Percentiles rank a stretch among this genome's conserved stretches.
These are phyloP conservation scores for Oreohelix idahoensis DNA, from an alignment of 1,140 invertebrate genomes.

Conservation along the genomic window DNA sequence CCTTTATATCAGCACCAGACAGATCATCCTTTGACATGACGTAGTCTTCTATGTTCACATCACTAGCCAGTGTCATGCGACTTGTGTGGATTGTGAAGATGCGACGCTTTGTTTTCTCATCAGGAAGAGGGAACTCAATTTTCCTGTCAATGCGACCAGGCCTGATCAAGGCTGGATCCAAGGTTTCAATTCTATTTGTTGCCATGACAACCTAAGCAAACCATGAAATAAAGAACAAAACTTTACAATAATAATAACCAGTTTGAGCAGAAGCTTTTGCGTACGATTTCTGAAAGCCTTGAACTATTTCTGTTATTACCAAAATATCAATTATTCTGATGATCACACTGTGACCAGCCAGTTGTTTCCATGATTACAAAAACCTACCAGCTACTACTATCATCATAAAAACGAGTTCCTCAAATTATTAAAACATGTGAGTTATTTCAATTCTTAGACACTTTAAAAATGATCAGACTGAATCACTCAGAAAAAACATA, in stretches of 20 bases:
- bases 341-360: too few relatives aligned
- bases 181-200: conserved; percentile 98
- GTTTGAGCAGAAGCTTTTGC: too few relatives aligned
- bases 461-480: too few relatives aligned
- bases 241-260: too few relatives aligned
- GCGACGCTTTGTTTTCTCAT: conserved; percentile 98
- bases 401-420: too few relatives aligned
- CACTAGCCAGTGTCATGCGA: conserved; percentile 96
- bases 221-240: not conserved
- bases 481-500: not conserved
- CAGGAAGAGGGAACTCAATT: conserved; percentile 99
- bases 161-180: conserved; percentile 98
- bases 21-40: conserved; percentile 99
- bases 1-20: conserved; percentile 92
- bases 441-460: too few relatives aligned
- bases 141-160: conserved; percentile 99
- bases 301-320: too few relatives aligned
- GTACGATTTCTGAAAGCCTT: too few relatives aligned
- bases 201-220: conserved; percentile 94
- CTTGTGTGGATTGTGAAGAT: conserved; percentile 99
- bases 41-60: conserved; percentile 97
- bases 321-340: too few relatives aligned
- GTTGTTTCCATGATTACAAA: too few relatives aligned
- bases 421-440: too few relatives aligned
- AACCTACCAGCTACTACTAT: too few relatives aligned